Evolutionary conservation across 1,140 invertebrate species (phyloP).

Genomic region (Bombus pascuorum): DNA sequence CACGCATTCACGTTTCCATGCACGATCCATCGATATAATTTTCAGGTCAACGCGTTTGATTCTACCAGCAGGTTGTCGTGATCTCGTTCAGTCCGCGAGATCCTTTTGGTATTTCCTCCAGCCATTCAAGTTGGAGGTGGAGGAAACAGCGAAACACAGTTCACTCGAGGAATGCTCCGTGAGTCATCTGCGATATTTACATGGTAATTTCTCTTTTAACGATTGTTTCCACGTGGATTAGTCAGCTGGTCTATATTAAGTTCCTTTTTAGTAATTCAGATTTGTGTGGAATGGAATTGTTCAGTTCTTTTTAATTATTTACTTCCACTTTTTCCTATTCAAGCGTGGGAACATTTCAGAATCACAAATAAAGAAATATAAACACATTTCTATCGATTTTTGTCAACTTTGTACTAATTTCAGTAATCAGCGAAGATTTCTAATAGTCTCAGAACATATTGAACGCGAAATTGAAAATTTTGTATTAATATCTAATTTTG

Average conservation of each 20-base stretch:
- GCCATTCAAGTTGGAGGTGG: neutral
- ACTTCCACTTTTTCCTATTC: neutral
- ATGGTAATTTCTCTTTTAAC: slow-evolving; percentile 23
- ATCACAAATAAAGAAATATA: neutral
- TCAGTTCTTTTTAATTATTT: neutral
- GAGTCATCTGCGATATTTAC: slow-evolving; percentile 15
- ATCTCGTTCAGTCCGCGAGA: slow-evolving; percentile 11
- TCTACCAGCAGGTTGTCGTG: neutral
- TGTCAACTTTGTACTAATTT: neutral
- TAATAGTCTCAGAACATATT: too few relatives aligned
- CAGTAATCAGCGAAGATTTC: too few relatives aligned
- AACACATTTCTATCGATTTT: neutral
- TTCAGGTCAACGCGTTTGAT: slow-evolving; percentile 23
- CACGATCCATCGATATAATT: slow-evolving; percentile 19
- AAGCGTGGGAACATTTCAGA: neutral
- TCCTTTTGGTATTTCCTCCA: slow-evolving; percentile 13
- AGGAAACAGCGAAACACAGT: neutral
- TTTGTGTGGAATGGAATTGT: neutral
- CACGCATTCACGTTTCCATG: neutral
- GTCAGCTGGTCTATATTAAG: neutral
- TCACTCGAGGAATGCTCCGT: neutral
- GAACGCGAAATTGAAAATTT: too few relatives aligned
- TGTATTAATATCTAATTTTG: too few relatives aligned
- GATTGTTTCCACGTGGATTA: neutral
- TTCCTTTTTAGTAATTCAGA: neutral